Conservation (phyloP, 1,140 invertebrate genomes). For the Ooceraea biroi region DNA sequence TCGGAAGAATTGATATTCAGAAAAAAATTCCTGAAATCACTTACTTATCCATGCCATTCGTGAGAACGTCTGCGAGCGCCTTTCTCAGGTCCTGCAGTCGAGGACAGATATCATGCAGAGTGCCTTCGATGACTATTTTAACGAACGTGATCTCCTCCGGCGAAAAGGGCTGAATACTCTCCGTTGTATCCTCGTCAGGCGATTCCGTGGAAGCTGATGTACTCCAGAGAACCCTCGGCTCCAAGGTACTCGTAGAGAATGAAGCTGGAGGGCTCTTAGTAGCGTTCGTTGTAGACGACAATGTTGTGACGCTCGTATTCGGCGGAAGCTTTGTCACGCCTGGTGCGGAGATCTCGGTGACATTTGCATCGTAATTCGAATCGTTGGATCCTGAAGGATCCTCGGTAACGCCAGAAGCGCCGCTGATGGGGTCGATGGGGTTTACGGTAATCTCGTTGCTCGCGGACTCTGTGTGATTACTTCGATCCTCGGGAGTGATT, state of each 20-base stretch:
- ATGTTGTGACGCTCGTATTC: not conserved
- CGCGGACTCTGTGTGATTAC: not conserved
- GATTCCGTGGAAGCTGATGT: slow-evolving; percentile 6
- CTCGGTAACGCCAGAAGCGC: not conserved
- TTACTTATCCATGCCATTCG: slow-evolving; percentile 76
- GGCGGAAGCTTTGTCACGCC: slow-evolving; percentile 1
- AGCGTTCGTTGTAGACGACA: slow-evolving; percentile 29
- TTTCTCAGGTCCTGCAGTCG: slow-evolving; percentile 72
- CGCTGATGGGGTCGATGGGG: slow-evolving; percentile 21
- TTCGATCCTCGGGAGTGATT: not conserved
- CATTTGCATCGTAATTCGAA: not conserved
- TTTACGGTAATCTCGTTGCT: slow-evolving; percentile 25
- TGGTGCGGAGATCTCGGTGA: slow-evolving; percentile 19
- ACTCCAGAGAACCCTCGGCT: slow-evolving; percentile 3
- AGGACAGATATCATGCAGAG: slow-evolving; percentile 76
- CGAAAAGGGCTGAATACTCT: slow-evolving; percentile 51
- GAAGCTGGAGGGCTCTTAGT: not conserved
- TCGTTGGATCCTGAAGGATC: slow-evolving; percentile 46
- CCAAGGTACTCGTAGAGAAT: not conserved
- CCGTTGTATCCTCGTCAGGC: slow-evolving; percentile 50
- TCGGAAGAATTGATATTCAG: not conserved
- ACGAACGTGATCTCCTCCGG: slow-evolving; percentile 76
- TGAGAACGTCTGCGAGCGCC: slow-evolving; percentile 77
- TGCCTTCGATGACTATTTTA: slow-evolving; percentile 80
- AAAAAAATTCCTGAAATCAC: slow-evolving; percentile 44